Evolutionary conservation across 2,888 invertebrate species (phyloP), one percentile per base, ranked within the genome.

Genomic region (Ischnus inquisitorius): DNA sequence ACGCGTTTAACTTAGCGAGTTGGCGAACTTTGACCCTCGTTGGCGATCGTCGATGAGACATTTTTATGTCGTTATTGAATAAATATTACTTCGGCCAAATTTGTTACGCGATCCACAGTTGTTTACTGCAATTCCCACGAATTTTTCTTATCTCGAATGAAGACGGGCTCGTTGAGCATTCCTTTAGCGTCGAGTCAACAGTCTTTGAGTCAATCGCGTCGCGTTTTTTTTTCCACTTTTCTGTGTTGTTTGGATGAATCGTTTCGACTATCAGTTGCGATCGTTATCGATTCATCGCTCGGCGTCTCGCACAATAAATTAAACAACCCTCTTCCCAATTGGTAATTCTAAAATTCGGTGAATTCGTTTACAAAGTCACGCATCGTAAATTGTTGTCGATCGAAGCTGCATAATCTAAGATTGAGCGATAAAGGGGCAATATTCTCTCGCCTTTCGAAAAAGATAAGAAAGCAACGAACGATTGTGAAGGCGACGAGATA

Each of bases 71-170:
- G 43, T 0, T 25, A 41, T 12, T 19, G 41, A 6, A 41, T 39
- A 39, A 71, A 54, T 54, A 14, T 10, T 25, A 14, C 54, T 6
- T 8, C 16, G 39, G 39, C 22, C 14, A 12, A 54, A 54, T 71
- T 22, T 41, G 14, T 39, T 12, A n/a, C 8, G 57, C 19, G 41
- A 41, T 67, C n/a, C 39, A 54, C n/a, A 71, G 54, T 19, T 71
- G 71, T 54, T 71, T 71, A 57, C 54, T 41, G 34, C 19, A 19
- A 22, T 54, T n/a, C 12, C 22, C 39, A 51, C 22, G n/a, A 22
- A 10, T 22, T 57, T 6, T 54, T 71, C 22, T 71, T 71, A 71
- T 71, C 71, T 54, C 0, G 22, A 71, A 54, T 54, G 22, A 39
- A 14, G 41, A 14, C n/a, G 54, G 41, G 12, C 54, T 54, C 54